phyloP scores from a whole-genome alignment of 2,888 invertebrate genomes.

The Abrostola tripartita region DNA sequence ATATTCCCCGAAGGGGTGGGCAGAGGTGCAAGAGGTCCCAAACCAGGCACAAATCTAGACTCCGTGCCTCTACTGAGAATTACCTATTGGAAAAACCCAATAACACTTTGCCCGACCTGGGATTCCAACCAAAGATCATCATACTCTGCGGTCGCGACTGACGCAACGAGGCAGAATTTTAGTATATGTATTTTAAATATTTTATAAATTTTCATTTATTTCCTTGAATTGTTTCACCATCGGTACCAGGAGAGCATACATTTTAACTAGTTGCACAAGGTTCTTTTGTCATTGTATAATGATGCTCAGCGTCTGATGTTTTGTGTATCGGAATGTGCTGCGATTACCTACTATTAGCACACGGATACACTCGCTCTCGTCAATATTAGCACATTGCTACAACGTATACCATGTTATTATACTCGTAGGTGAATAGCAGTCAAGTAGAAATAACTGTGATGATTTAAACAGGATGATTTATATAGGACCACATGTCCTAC shows the following conservation, averaged over 20 bases:
- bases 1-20: no score
- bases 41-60: no score
- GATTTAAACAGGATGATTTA: background rate
- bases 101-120: no score
- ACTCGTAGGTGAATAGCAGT: background rate
- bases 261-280: constrained; percentile 85
- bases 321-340: constrained; percentile 81
- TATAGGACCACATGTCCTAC: no score
- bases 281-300: constrained; percentile 87
- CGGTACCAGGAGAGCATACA: constrained; percentile 75
- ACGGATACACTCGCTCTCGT: constrained; percentile 39
- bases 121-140: no score
- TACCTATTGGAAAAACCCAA: no score
- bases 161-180: no score
- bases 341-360: constrained; percentile 70
- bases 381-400: constrained; percentile 50
- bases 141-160: no score
- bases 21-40: no score
- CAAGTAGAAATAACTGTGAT: background rate
- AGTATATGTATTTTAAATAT: no score
- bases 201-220: background rate
- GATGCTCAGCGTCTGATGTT: constrained; percentile 82
- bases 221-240: constrained; percentile 42
- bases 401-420: constrained; percentile 28
- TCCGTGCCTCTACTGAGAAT: no score